Evolutionary conservation across 2,888 invertebrate species (phyloP).

Genomic region (Scrobipalpa costella): DNA sequence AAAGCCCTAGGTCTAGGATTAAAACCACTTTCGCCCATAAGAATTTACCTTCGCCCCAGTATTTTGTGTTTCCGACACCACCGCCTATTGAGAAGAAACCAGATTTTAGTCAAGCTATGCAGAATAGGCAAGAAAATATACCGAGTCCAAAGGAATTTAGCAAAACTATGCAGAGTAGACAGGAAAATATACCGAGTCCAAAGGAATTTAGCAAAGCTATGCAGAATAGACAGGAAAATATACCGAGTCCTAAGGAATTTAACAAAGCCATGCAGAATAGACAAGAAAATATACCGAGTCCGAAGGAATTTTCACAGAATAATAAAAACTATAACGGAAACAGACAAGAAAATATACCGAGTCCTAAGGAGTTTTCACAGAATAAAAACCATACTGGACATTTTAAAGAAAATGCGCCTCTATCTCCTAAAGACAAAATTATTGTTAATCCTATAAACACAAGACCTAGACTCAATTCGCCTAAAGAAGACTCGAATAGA

Average conservation of each 20-base stretch:
- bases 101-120: slow-evolving; percentile 42
- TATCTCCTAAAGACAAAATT: slow-evolving; percentile 1
- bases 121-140: not conserved
- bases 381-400: not conserved
- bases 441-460: not conserved
- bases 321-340: not conserved
- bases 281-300: not conserved
- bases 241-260: slow-evolving; percentile 5
- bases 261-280: not conserved
- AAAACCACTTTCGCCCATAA: slow-evolving; percentile 81
- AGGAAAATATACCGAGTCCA: not conserved
- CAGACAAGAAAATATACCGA: slow-evolving; percentile 2
- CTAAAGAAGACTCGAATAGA: slow-evolving; percentile 19
- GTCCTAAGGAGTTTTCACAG: too few species aligned
- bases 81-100: slow-evolving; percentile 62
- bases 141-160: not conserved
- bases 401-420: not conserved
- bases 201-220: slow-evolving; percentile 3
- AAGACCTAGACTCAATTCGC: slow-evolving; percentile 20
- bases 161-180: not conserved
- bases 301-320: slow-evolving; percentile 10
- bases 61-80: slow-evolving; percentile 74
- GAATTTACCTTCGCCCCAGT: slow-evolving; percentile 73
- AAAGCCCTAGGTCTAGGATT: slow-evolving; percentile 82
- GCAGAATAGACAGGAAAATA: not conserved